phyloP scores from a whole-genome alignment of 2,113 vertebrate species.

The Coregonus clupeaformis region DNA sequence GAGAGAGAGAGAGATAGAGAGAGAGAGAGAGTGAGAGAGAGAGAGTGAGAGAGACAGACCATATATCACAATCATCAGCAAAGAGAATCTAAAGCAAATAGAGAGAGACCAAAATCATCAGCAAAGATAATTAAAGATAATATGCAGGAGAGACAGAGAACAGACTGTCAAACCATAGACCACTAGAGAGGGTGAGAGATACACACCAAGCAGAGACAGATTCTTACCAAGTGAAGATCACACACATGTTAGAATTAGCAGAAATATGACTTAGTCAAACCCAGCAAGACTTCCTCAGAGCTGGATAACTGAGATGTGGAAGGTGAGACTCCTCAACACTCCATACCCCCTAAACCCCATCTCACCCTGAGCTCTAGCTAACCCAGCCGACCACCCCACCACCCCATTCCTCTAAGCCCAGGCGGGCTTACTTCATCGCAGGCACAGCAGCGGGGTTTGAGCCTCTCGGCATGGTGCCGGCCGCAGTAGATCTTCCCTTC shows the following conservation, averaged over 20 bases:
- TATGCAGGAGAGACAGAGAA: no score
- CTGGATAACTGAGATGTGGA: background rate
- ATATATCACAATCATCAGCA: background rate
- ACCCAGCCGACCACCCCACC: conserved; percentile 22
- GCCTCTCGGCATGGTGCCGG: conserved; percentile 90
- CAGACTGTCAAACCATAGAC: no score
- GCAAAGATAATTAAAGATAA: no score
- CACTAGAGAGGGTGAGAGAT: no score
- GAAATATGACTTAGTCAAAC: background rate
- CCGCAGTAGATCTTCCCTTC: conserved; percentile 97
- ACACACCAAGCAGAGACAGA: no score
- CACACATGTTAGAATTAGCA: no score
- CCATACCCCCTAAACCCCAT: background rate
- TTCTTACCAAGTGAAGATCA: no score
- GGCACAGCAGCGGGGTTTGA: conserved; percentile 93
- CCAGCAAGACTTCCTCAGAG: background rate
- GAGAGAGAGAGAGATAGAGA: background rate
- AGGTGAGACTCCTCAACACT: background rate
- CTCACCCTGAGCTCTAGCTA: conserved; percentile 15
- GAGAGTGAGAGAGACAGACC: background rate
- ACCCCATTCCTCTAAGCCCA: conserved; percentile 32
- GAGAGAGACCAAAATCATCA: background rate
- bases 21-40: conserved; percentile 7
- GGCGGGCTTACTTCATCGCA: conserved; percentile 88
- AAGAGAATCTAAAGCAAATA: background rate